Base-by-base conservation (phyloP, 1,140 invertebrate genomes). In the Anoplolepis gracilipes region DNA sequence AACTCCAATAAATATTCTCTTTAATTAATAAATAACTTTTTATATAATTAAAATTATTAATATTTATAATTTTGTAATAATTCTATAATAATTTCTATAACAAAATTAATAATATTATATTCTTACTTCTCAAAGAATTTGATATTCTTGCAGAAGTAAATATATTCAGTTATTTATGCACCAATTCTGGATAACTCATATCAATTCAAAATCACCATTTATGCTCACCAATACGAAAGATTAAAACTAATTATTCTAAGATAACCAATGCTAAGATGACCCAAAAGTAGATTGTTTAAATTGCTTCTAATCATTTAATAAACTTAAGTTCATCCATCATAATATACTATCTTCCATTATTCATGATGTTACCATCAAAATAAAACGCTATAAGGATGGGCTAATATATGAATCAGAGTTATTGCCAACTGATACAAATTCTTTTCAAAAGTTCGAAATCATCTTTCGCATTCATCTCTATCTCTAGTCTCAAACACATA, bases 301-400 rank as follows among this genome's bases (percentile, higher is more conserved):
- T 6, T 42, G 25, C 39, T 78, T 36, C 33, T 53, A 65, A 49
- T 78, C 28, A 78, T 11, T 42, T n/a, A 33, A 7, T 16, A 0
- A 46, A 16, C 28, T 42, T 75, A 39, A 33, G 22, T 33, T 65
- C 28, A 65, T 78, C n/a, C 19, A 49, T 78, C n/a, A 61, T 64
- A 39, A 33, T 22, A 25, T 13, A 65, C 25, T 64, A 42, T 42
- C 22, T 1, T 39, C 3, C 8, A 42, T 22, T 1, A 13, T 76
- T 30, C 25, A 10, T 10, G 28, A 65, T 5, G n/a, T 1, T 30
- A 22, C 22, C 28, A 11, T 16, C 39, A 46, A 8, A 61, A 62
- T 8, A 1, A n/a, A 28, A 65, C 3, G 7, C 1, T 65, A 19
- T 65, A 49, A 65, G 57, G 13, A 7, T 53, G 33, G 39, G 36